Percentiles rank a stretch among this genome's conserved stretches.
phyloP scores from a whole-genome alignment of 1,140 invertebrate genomes.

The Eubasilissa regina region DNA sequence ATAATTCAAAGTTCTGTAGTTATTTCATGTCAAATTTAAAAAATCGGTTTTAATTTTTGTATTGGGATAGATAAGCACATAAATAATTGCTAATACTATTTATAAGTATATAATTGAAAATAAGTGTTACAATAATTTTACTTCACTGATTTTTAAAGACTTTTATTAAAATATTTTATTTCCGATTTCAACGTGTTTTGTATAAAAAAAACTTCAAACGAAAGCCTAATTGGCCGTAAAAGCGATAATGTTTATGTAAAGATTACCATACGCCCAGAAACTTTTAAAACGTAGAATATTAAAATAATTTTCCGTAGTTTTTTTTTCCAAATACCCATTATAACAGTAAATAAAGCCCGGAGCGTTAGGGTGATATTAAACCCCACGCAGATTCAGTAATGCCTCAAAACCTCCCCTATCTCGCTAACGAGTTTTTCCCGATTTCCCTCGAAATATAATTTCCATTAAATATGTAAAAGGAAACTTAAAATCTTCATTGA shows the following conservation, averaged over 20 bases:
- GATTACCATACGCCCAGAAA: conserved; percentile 1
- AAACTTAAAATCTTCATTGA: conserved; percentile 30
- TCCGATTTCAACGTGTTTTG: too few relatives aligned
- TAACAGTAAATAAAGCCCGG: conserved; percentile 17
- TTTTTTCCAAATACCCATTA: conserved; percentile 12
- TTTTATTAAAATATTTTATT: too few relatives aligned
- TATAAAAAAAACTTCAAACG: too few relatives aligned
- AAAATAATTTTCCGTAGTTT: conserved; percentile 3
- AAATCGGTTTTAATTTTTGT: too few relatives aligned
- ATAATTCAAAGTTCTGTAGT: too few relatives aligned
- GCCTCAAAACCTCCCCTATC: conserved; percentile 16
- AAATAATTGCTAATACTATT: too few relatives aligned
- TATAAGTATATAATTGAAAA: too few relatives aligned
- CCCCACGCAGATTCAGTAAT: conserved; percentile 7
- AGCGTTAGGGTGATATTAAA: conserved; percentile 6
- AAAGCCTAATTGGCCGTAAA: conserved; percentile 5
- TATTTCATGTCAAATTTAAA: too few relatives aligned
- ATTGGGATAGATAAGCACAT: too few relatives aligned
- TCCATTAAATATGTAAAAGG: conserved; percentile 31
- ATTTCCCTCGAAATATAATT: conserved; percentile 27
- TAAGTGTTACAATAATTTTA: too few relatives aligned
- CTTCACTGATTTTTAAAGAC: too few relatives aligned
- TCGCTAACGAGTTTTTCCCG: conserved; percentile 33
- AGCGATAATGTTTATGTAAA: conserved; percentile 11
- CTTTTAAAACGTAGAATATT: conserved; percentile 3